Percentiles rank a stretch among this genome's conserved stretches.
phyloP scores from a whole-genome alignment of 2,888 invertebrate species.

The Galerucella nymphaeae region DNA sequence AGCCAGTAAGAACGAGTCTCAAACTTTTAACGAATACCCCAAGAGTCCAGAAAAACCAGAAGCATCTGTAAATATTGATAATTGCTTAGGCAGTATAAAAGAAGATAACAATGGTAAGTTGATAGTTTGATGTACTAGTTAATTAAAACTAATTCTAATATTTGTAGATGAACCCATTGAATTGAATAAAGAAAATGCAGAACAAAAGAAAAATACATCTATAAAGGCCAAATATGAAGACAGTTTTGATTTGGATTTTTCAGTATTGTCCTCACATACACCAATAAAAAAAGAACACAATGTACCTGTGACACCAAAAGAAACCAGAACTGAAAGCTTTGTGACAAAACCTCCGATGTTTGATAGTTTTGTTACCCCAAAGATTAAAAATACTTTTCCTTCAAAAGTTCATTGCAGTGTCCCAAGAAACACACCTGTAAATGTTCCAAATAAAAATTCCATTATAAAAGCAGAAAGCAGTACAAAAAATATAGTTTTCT shows the following conservation, averaged over 20 bases:
- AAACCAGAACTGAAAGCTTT: background rate
- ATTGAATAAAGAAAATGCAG: background rate
- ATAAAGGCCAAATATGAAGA: conserved; percentile 37
- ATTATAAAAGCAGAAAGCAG: conserved; percentile 20
- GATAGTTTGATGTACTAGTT: background rate
- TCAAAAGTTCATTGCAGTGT: conserved; percentile 43
- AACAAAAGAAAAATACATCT: background rate
- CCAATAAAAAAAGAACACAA: conserved; percentile 37
- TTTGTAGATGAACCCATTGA: background rate
- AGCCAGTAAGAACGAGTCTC: conserved; percentile 5
- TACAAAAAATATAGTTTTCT: conserved; percentile 28
- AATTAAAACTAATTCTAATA: background rate
- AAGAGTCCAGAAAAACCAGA: background rate
- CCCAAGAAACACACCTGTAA: conserved; percentile 39
- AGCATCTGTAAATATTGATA: background rate
- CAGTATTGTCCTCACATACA: conserved; percentile 40
- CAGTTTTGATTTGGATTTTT: conserved; percentile 50
- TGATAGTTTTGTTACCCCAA: conserved; percentile 44
- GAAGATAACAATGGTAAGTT: background rate
- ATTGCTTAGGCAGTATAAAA: background rate
- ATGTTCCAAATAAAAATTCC: conserved; percentile 41
- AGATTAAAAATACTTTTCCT: conserved; percentile 41
- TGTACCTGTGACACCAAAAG: conserved; percentile 19
- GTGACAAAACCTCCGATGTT: background rate
- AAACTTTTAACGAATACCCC: background rate